Percentiles rank a stretch among this genome's conserved stretches.
Evolutionary conservation across 2,888 invertebrate genomes (phyloP).

Genomic region (Ichneumoninae sp.): DNA sequence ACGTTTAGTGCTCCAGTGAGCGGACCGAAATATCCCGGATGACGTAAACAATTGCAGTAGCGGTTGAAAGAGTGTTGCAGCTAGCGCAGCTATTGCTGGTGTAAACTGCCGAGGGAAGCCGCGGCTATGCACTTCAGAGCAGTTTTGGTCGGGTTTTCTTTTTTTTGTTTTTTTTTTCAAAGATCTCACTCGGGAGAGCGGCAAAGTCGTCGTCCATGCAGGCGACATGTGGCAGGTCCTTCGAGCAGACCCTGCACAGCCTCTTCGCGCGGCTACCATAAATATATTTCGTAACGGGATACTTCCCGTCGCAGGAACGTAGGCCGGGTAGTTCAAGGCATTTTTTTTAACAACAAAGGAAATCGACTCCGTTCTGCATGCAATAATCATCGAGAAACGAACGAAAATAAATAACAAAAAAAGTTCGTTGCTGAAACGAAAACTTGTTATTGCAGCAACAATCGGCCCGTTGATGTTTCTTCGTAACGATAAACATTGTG

Average conservation of each 20-base stretch:
- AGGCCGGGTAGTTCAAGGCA: slow-evolving; percentile 9
- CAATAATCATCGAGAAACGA: not conserved
- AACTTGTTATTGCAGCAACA: not conserved
- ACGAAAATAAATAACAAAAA: slow-evolving; percentile 19
- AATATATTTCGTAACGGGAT: slow-evolving; percentile 77
- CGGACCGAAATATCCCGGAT: slow-evolving; percentile 57
- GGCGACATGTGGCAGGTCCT: slow-evolving; percentile 74
- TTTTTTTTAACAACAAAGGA: slow-evolving; percentile 69
- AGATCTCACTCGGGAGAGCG: slow-evolving; percentile 62
- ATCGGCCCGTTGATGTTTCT: slow-evolving; percentile 5
- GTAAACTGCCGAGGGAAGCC: slow-evolving; percentile 33
- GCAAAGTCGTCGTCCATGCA: slow-evolving; percentile 47
- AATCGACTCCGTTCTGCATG: slow-evolving; percentile 65
- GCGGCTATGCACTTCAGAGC: slow-evolving; percentile 37
- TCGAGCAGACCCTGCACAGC: slow-evolving; percentile 38
- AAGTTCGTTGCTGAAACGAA: not conserved
- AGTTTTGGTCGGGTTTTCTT: not conserved
- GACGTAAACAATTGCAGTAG: slow-evolving; percentile 61
- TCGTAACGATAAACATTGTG: not conserved
- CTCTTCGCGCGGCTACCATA: slow-evolving; percentile 68
- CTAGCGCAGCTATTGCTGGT: slow-evolving; percentile 24
- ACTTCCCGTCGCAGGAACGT: slow-evolving; percentile 72
- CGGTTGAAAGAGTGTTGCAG: slow-evolving; percentile 33
- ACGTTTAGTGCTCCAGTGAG: slow-evolving; percentile 53
- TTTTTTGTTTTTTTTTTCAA: slow-evolving; percentile 38